Evolutionary conservation across 2,113 vertebrate species (phyloP), one percentile per base, ranked within the genome.

Genomic region (Ageneiosus marmoratus): DNA sequence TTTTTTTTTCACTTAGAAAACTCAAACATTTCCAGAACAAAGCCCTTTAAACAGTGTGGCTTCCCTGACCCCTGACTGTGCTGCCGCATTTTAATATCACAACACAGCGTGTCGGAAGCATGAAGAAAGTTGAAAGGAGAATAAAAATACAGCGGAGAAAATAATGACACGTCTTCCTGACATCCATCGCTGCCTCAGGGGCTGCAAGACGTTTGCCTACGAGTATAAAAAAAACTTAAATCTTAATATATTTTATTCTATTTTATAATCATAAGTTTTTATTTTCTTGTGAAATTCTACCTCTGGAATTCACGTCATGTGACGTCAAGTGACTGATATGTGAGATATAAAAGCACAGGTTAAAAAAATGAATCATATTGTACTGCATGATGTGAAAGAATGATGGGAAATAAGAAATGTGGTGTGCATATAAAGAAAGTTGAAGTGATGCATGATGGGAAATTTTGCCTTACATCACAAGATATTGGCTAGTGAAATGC

Each of bases 11-110:
- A 73, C n/a, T 50, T 22, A 22, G 6, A 53, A 53, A 75, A 53
- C 3, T 55, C 8, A 0, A 53, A 51, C 32, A 51, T 50, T 75
- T 55, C 10, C 9, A 34, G 29, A 53, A 34, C 9, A 55, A 75
- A 53, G 18, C 0, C 15, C 9, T 75, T 75, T 32, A 16, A 53
- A 75, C 50, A 55, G 18, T 22, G 48, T 11, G 50, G 16, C 27
- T 75, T 48, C 15, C 3, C 48, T 22, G 73, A 10, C 48, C 32
- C 73, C 73, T 51, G 27, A 10, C 48, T 13, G 73, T n/a, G 18
- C 73, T 22, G 27, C 69, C n/a, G 41, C 41, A 72, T 72, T 48
- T 72, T 72, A 72, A 72, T 72, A 72, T 48, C 69, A 16, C 69
- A 15, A 15, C 44, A 44, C 69, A 72, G 41, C 24, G 15, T 46